These are phyloP conservation scores for Mamestra brassicae DNA, from an alignment of 2,888 invertebrate genomes.

Conservation along the genomic window DNA sequence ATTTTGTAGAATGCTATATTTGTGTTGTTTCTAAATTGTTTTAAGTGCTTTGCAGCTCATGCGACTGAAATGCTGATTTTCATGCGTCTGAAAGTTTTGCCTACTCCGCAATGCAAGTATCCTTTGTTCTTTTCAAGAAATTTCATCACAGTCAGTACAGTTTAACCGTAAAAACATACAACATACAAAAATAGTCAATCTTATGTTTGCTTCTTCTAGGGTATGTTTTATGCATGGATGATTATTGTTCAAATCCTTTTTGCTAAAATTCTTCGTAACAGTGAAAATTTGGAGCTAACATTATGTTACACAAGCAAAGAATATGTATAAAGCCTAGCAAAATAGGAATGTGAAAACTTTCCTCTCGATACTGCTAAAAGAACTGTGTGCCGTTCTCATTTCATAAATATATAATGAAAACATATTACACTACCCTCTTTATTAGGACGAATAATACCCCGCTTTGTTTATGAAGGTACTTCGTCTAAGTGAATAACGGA, in stretches of 20 bases:
- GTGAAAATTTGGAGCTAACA: slow-evolving; percentile 10
- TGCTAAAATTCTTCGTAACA: slow-evolving; percentile 16
- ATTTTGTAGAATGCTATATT: slow-evolving; percentile 9
- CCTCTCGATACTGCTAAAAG: slow-evolving; percentile 19
- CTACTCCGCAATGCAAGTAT: not conserved
- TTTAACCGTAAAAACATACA: not conserved
- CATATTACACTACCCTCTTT: slow-evolving; percentile 49
- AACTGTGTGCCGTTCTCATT: slow-evolving; percentile 33
- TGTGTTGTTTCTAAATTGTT: not conserved
- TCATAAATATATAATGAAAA: slow-evolving; percentile 53
- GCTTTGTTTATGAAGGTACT: slow-evolving; percentile 71
- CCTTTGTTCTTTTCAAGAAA: not conserved
- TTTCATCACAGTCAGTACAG: not conserved
- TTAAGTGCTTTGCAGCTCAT: slow-evolving; percentile 14
- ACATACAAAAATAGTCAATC: not conserved
- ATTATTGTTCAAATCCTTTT: not conserved
- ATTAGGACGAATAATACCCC: slow-evolving; percentile 65
- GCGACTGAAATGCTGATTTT: not conserved
- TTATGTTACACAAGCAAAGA: slow-evolving; percentile 20
- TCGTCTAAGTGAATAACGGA: slow-evolving; percentile 72
- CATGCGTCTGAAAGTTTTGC: not conserved
- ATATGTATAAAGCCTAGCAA: slow-evolving; percentile 12
- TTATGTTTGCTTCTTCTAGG: not conserved
- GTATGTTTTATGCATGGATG: not conserved
- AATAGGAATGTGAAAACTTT: slow-evolving; percentile 39